Evolutionary conservation across 2,888 invertebrate species (phyloP).

Genomic region (Danaus chrysippus): DNA sequence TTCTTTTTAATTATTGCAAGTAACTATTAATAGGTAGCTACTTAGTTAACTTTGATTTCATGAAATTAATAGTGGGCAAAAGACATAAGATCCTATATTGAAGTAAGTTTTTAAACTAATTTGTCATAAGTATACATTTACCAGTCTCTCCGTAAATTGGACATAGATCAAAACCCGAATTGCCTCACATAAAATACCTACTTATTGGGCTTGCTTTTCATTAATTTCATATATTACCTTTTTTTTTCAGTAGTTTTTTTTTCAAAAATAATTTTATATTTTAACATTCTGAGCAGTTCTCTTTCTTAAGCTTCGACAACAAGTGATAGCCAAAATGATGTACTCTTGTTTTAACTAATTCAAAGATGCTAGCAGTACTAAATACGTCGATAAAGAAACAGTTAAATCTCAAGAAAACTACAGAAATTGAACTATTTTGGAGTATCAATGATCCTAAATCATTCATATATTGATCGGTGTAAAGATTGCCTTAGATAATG

Average conservation of each 20-base stretch:
- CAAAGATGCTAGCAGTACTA: conserved; percentile 22
- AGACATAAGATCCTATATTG: too few relatives aligned
- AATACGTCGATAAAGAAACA: conserved; percentile 24
- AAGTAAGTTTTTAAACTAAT: too few relatives aligned
- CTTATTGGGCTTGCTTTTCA: background rate
- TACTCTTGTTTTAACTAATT: conserved; percentile 27
- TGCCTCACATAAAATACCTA: too few relatives aligned
- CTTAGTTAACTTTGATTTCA: too few relatives aligned
- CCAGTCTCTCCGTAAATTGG: too few relatives aligned
- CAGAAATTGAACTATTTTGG: conserved; percentile 28
- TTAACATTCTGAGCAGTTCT: conserved; percentile 32
- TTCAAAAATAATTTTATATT: conserved; percentile 31
- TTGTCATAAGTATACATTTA: too few relatives aligned
- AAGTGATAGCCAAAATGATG: conserved; percentile 26
- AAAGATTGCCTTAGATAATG: conserved; percentile 27
- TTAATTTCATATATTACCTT: background rate
- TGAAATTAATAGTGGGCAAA: too few relatives aligned
- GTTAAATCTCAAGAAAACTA: conserved; percentile 20
- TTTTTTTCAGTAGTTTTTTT: conserved; percentile 20
- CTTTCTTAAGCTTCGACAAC: conserved; percentile 29
- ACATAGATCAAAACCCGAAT: too few relatives aligned
- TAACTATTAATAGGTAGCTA: too few relatives aligned
- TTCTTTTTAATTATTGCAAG: background rate
- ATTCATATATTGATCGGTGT: conserved; percentile 29
- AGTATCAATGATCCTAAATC: conserved; percentile 28